Evolutionary conservation across 2,113 vertebrate species (phyloP), one percentile per base, ranked within the genome.

Genomic region (Oncorhynchus clarkii): DNA sequence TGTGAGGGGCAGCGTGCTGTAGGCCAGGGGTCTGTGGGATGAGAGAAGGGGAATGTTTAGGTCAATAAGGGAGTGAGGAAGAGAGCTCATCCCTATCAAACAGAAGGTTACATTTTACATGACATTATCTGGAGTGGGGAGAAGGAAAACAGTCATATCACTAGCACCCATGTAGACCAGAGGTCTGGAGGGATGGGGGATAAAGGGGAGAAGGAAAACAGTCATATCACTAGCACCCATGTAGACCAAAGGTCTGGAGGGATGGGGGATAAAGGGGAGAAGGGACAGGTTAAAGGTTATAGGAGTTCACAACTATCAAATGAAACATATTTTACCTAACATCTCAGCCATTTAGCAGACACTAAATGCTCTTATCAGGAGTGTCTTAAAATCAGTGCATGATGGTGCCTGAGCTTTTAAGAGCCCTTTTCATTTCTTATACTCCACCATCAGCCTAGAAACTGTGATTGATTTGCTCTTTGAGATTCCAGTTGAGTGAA

Each of bases 41-140:
- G 45, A 34, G 73, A 99, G 93, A 78, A 99, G 98, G 34, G 99
- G 80, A 97, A 99, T 99, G 85, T 99, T 99, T 62, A 99, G 92
- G 39, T 97, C 98, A 99, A 77, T 31, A 27, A 26, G 31, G 54
- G 24, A 11, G 24, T 4, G 49, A 39, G 11, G 20, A 11, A 20
- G 65, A 13, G 45, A 67, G 69, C 18, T 60, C 31, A 67, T 34
- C 5, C 20, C 2, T 29, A 18, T 54, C 3, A 13, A 51, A 54
- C 51, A 18, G 51, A 54, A 18, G 14, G 51, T 16, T 13, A 54
- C 12, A 18, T 54, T 54, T 16, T 1, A 18, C 39, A 45, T 45
- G 2, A 45, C 9, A 45, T 45, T 45, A 2, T 45, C 2, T 45
- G 39, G 39, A 45, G 2, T 9, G 39, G 8, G 27, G 27, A 27